A percentile compares a stretch with the other conserved stretches of the same genome.
phyloP scores from a whole-genome alignment of 2,113 vertebrate genomes.

The Hippocampus mohnikei region DNA sequence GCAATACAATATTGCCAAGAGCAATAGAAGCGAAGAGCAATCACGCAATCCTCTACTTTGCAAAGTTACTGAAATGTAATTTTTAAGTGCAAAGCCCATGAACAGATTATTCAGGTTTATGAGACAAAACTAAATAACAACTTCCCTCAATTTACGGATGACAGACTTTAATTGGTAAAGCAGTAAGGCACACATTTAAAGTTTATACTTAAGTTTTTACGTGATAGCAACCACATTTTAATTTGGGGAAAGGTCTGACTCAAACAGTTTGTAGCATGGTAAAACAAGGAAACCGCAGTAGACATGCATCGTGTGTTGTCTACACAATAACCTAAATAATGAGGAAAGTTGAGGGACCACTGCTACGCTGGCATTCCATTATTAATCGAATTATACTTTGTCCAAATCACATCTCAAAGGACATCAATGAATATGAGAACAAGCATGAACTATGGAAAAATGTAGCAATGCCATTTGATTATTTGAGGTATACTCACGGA shows the following conservation, averaged over 20 bases:
- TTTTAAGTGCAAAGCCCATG: background rate
- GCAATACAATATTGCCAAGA: background rate
- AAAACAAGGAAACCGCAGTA: background rate
- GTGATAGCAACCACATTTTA: background rate
- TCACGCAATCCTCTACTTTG: background rate
- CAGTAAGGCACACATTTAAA: background rate
- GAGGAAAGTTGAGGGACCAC: background rate
- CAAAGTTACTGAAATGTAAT: background rate
- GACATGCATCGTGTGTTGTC: background rate
- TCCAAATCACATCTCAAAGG: background rate
- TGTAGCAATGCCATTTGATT: background rate
- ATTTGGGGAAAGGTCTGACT: background rate
- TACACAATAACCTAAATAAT: background rate
- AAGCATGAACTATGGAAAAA: background rate
- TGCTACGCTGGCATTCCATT: background rate
- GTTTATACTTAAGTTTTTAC: background rate
- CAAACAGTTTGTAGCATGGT: background rate
- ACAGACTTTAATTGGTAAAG: background rate
- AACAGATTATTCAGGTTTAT: background rate
- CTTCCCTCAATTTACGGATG: background rate
- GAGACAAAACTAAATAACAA: background rate
- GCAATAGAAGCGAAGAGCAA: background rate
- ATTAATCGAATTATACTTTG: background rate
- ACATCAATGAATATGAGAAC: background rate
- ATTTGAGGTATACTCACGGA: slow-evolving; percentile 55